Percentiles rank a stretch among this genome's conserved stretches.
Evolutionary conservation across 2,797 vertebrate genomes (phyloP).

Genomic region (Zenarchopterus dispar): DNA sequence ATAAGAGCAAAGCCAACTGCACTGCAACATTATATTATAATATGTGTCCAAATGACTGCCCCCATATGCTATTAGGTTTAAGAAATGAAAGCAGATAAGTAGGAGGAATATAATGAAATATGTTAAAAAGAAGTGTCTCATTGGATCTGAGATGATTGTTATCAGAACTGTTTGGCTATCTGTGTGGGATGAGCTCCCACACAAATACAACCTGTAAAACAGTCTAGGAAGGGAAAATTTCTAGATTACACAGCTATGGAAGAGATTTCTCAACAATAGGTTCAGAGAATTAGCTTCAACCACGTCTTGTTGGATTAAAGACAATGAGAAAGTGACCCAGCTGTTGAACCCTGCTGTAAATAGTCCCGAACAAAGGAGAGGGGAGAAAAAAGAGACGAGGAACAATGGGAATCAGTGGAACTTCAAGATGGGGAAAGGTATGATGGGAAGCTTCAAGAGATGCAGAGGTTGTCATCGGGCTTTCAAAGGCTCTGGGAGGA

Average conservation of each 20-base stretch:
- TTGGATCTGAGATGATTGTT: conserved; percentile 10
- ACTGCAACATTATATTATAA: conserved; percentile 41
- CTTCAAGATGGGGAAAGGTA: conserved; percentile 55
- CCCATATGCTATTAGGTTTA: conserved; percentile 38
- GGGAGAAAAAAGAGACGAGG: neutral
- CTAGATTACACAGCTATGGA: conserved; percentile 11
- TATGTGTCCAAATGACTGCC: conserved; percentile 28
- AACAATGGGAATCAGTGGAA: conserved; percentile 68
- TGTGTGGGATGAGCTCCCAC: conserved; percentile 11
- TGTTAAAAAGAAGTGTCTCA: conserved; percentile 21
- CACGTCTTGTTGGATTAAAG: conserved; percentile 49
- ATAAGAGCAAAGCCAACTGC: conserved; percentile 29
- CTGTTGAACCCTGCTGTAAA: conserved; percentile 28
- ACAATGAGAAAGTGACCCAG: conserved; percentile 33
- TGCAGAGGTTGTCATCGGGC: conserved; percentile 55
- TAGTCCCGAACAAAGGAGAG: conserved; percentile 10
- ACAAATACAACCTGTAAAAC: conserved; percentile 22
- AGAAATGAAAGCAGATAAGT: neutral
- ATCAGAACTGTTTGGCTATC: neutral
- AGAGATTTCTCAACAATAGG: conserved; percentile 30
- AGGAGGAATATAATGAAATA: neutral
- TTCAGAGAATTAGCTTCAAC: conserved; percentile 48
- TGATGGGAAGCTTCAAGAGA: conserved; percentile 53
- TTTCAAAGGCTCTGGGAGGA: conserved; percentile 63
- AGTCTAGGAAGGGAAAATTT: conserved; percentile 5